Base-by-base conservation (phyloP, 2,797 vertebrate genomes). In the Emydoidea blandingii region DNA sequence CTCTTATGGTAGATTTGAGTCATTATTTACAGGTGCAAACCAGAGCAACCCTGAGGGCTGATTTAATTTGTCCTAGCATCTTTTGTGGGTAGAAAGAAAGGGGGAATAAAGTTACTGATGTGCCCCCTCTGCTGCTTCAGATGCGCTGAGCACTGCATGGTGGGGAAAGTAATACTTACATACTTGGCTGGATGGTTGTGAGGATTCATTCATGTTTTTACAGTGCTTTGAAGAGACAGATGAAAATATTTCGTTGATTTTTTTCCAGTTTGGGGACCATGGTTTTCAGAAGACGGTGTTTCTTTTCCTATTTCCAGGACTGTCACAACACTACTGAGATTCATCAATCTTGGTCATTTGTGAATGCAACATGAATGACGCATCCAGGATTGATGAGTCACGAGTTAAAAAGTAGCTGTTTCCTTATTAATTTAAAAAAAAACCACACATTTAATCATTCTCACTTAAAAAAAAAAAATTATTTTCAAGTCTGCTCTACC, bases 321-420 rank as follows among this genome's bases (percentile, higher is more conserved):
- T 91, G 15, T 92, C 57, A 62, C 47, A 29, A 7, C 44, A 57
- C 90, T 92, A 54, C 83, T 62, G 81, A 88, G 81, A 78, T 91
- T 54, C 7, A 29, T 62, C 83, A 87, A 7, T 80, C 79, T 53
- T 52, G 79, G 7, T 52, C 34, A 53, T 54, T 54, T n/a, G n/a
- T 54, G 50, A 81, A 37, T 81, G 34, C 27, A 25, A 37, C 3
- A 53, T n/a, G 79, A 81, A 52, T 52, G 79, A 37, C 34, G 34
- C 49, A 81, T 81, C 21, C 52, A 81, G 50, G 16, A 56, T 82
- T 80, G 79, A 89, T 50, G 90, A 87, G 68, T 89, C 79, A 83
- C 31, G 19, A 14, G 95, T 94, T 82, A 88, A 57, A 93, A 93
- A 84, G 52, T 47, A 91, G 34, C 47, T 87, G 50, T 91, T 90